phyloP scores from a whole-genome alignment of 2,888 invertebrate species.

The Rhingia rostrata region DNA sequence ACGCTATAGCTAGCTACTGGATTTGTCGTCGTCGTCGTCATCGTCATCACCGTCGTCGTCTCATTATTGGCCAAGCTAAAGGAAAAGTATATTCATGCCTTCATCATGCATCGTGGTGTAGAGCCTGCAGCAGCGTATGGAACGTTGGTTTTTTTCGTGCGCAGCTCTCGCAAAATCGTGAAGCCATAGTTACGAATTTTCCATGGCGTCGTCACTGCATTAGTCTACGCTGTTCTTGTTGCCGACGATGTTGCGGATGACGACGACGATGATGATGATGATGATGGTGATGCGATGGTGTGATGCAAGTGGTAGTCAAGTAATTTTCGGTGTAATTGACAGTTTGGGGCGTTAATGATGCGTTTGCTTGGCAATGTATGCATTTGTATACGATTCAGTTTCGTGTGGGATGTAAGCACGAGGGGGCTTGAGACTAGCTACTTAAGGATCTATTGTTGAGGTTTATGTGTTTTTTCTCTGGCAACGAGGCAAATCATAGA shows the following conservation, averaged over 20 bases:
- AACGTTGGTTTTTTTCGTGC: slow-evolving; percentile 9
- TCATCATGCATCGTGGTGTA: slow-evolving; percentile 48
- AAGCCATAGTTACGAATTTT: slow-evolving; percentile 67
- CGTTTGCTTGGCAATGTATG: slow-evolving; percentile 77
- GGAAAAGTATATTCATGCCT: slow-evolving; percentile 69
- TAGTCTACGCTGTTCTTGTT: not conserved
- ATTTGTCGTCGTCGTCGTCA: slow-evolving; percentile 56
- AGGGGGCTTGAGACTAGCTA: slow-evolving; percentile 5
- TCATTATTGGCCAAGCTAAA: slow-evolving; percentile 71
- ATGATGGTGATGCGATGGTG: slow-evolving; percentile 57
- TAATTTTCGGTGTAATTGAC: slow-evolving; percentile 75
- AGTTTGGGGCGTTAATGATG: slow-evolving; percentile 75
- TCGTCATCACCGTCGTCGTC: slow-evolving; percentile 33
- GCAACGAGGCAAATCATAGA: not conserved
- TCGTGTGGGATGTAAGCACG: slow-evolving; percentile 47
- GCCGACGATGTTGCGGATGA: slow-evolving; percentile 9
- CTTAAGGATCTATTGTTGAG: slow-evolving; percentile 32
- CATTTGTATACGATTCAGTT: slow-evolving; percentile 54
- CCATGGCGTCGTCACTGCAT: slow-evolving; percentile 26
- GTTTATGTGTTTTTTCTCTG: not conserved
- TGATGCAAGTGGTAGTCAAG: slow-evolving; percentile 73
- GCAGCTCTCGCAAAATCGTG: slow-evolving; percentile 60
- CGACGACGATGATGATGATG: slow-evolving; percentile 40
- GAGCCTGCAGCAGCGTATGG: slow-evolving; percentile 50
- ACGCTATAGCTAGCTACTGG: slow-evolving; percentile 67